phyloP scores from a whole-genome alignment of 2,797 vertebrate species.

The Trematomus bernacchii region DNA sequence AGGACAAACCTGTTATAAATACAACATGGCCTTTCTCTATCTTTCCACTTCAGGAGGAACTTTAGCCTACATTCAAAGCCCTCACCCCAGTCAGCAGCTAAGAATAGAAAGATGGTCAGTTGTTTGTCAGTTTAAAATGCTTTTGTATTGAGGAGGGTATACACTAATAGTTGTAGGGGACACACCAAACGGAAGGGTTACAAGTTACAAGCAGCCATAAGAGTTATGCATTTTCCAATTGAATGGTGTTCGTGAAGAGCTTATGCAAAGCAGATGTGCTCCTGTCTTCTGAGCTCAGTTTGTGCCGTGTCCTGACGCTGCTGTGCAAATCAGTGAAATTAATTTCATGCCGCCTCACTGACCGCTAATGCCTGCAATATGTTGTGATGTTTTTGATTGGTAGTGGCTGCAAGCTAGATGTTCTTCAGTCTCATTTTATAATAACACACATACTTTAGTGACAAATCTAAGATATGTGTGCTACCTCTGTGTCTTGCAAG shows the following conservation, averaged over 20 bases:
- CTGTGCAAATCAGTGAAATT: neutral
- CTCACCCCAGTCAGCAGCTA: neutral
- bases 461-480: neutral
- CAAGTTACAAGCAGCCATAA: neutral
- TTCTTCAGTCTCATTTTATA: neutral
- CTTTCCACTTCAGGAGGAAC: neutral
- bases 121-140: neutral
- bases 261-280: neutral
- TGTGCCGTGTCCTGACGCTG: constrained; percentile 1
- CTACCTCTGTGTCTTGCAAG: neutral
- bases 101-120: constrained; percentile 19
- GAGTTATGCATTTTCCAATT: neutral
- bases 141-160: neutral
- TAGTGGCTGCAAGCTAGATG: neutral
- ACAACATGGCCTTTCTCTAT: neutral
- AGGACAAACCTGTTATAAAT: neutral
- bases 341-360: neutral
- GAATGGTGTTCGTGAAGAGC: neutral
- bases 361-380: neutral
- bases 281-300: neutral
- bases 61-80: constrained; percentile 35
- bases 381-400: neutral
- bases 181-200: too few species aligned
- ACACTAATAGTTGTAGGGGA: neutral
- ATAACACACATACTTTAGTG: neutral